Evolutionary conservation across 2,113 vertebrate species (phyloP), one percentile per base, ranked within the genome.

Genomic region (Paratilapia polleni): DNA sequence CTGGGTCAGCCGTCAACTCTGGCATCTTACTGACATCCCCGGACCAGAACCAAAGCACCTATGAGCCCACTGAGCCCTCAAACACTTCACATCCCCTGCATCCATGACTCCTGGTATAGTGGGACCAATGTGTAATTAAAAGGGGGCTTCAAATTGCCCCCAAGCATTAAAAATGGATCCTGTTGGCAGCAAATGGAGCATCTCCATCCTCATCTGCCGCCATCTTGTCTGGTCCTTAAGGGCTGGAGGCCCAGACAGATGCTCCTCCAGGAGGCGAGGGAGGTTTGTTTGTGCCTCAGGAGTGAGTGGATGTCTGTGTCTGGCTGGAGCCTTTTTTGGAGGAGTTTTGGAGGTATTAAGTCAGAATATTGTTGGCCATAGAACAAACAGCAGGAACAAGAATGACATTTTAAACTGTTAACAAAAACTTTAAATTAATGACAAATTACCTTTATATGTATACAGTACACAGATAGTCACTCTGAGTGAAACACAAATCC

Each of bases 141-240:
- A 84, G 61, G 87, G 83, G 87, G 83, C 63, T 91, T 89, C n/a
- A 84, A 85, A 88, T 88, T 82, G 76, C 43, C 54, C 81, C 88
- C 84, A 58, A 49, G 85, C 91, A 94, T 95, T 92, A 94, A 93
- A 94, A 91, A 94, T 93, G 80, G 82, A 93, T 93, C 85, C 82
- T 47, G 59, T 60, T 85, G 80, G 77, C 84, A 90, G 92, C 83
- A 92, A 94, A 93, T 92, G 90, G 84, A 89, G 87, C 89, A 75
- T 93, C 91, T 80, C 82, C 47, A n/a, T 22, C 22, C 74, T 88
- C 88, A 83, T 89, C 85, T 92, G 83, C 34, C 24, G 38, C 85
- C 73, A 87, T 92, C 86, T 86, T 82, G 82, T n/a, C 77, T 47
- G 86, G 54, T 92, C 89, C 82, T 91, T 12, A 57, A 92, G 81